These are phyloP conservation scores for Gastracanthus pulcherrimus DNA, from an alignment of 2,888 invertebrate species.

Conservation along the genomic window DNA sequence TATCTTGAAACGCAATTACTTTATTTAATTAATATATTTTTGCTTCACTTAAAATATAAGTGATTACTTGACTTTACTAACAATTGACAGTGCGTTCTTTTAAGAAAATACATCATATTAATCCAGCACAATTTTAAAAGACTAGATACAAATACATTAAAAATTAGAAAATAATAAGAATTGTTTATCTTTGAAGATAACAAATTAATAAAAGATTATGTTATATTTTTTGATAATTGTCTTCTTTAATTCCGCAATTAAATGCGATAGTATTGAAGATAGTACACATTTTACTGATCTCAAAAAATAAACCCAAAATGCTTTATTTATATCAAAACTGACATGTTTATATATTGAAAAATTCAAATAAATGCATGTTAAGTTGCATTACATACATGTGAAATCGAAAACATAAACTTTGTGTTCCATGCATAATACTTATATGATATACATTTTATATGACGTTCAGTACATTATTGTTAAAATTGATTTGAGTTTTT, in stretches of 20 bases:
- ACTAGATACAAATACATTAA: background rate
- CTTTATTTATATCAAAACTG: background rate
- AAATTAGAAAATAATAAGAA: no score
- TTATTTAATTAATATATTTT: background rate
- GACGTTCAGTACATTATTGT: slow-evolving; percentile 35
- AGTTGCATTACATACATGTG: background rate
- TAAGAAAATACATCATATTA: background rate
- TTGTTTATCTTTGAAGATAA: no score
- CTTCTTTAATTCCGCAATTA: no score
- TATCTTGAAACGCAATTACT: background rate
- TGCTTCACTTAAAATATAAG: background rate
- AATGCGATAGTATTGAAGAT: no score
- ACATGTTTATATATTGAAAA: background rate
- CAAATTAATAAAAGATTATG: no score
- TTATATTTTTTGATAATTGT: no score
- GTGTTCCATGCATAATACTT: slow-evolving; percentile 19
- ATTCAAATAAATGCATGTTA: background rate
- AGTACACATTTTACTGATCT: no score
- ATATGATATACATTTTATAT: slow-evolving; percentile 18
- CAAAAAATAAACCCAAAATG: no score
- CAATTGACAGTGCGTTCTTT: slow-evolving; percentile 27
- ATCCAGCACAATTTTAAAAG: background rate
- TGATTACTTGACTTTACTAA: slow-evolving; percentile 22
- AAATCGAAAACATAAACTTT: slow-evolving; percentile 15
- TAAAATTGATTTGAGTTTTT: slow-evolving; percentile 11